Conservation (phyloP, 2,888 invertebrate genomes). For the Lacanobia wlatinum region DNA sequence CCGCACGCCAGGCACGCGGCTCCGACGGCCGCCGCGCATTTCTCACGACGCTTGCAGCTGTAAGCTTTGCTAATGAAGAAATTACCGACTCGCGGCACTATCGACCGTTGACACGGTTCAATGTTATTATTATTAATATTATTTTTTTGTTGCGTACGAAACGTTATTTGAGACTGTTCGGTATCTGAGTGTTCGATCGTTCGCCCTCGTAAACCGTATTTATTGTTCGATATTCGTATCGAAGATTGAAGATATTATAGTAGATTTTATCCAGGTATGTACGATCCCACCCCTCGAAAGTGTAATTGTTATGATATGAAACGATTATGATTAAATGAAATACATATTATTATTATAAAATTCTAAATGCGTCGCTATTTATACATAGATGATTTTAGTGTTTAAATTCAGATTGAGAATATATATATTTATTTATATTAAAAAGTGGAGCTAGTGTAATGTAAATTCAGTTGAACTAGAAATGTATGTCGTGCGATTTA, state of each 20-base stretch:
- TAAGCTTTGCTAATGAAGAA: constrained; percentile 89
- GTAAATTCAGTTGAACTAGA: constrained; percentile 86
- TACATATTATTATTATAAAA: constrained; percentile 76
- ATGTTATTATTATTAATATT: constrained; percentile 73
- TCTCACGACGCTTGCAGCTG: constrained; percentile 88
- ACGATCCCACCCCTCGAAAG: constrained; percentile 82
- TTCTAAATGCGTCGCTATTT: constrained; percentile 89
- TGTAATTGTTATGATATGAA: constrained; percentile 84
- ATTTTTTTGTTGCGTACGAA: constrained; percentile 89
- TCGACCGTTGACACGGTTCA: constrained; percentile 71
- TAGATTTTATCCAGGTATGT: constrained; percentile 78
- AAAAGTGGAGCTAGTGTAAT: constrained; percentile 81
- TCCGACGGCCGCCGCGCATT: constrained; percentile 69
- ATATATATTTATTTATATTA: constrained; percentile 82
- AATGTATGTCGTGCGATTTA: constrained; percentile 84
- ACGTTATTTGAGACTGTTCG: constrained; percentile 89
- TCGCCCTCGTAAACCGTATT: constrained; percentile 84
- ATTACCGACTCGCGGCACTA: constrained; percentile 79
- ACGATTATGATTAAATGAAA: constrained; percentile 77
- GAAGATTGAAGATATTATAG: constrained; percentile 73
- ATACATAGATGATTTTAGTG: constrained; percentile 85
- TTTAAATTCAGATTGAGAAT: constrained; percentile 88
- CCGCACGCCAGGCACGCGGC: constrained; percentile 68
- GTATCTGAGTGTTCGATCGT: constrained; percentile 86
- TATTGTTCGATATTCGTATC: constrained; percentile 77